Evolutionary conservation across 2,888 invertebrate species (phyloP), one percentile per base, ranked within the genome.

Genomic region (Halocaridina rubra): DNA sequence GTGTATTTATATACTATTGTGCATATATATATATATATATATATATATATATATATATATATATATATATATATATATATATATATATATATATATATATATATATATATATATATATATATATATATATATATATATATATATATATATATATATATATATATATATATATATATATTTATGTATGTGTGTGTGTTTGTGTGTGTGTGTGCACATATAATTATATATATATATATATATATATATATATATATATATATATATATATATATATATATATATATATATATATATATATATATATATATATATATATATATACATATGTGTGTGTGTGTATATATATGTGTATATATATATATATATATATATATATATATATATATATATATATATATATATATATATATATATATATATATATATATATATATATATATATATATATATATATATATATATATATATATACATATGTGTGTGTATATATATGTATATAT

Each of bases 381-480:
- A 7, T 3, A 10, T 27, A 29, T 3, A 67, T 27, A 67, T 7
- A 10, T 2, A 67, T 3, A 3, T 7, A 29, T 67, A 10, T 10
- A 3, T 67, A 67, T 67, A 10, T 67, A 67, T 67, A 67, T 67
- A 67, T 10, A 22, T 3, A 4, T 4, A 22, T 3, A 29, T 3
- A 67, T 67, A 67, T 67, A 67, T 10, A 3, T 29, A 67, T 67
- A 67, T 67, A 67, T 67, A 67, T 67, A 67, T 67, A 67, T 67
- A 67, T 67, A 67, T 67, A 67, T 67, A 67, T 67, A 67, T 67
- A 67, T 67, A 67, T 67, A 67, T 67, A 67, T 67, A 67, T 67
- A 67, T 67, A 67, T 67, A 8, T 67, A 67, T 67, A 67, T 67
- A 67, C 29, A n/a, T 69, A 30, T 30, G 8, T 69, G n/a, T 69